Conservation (phyloP, 2,797 vertebrate genomes). For the Pantherophis vulpinus region DNA sequence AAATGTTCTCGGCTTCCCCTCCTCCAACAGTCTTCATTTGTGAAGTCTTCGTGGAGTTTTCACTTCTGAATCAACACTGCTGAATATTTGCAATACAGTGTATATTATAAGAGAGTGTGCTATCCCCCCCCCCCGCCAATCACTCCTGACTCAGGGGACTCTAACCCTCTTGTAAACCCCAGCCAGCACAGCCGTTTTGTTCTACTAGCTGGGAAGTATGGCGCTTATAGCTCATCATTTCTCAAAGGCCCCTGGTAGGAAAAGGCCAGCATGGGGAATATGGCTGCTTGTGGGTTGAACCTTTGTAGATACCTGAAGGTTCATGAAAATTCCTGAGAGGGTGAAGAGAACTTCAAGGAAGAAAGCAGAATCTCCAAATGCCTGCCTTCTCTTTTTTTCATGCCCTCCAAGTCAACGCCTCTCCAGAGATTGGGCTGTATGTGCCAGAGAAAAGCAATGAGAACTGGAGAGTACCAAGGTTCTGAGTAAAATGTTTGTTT, state of each 20-base stretch:
- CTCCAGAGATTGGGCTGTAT: not conserved
- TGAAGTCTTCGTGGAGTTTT: not conserved
- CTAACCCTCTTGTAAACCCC: not conserved
- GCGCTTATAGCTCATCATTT: not conserved
- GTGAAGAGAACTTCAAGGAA: not conserved
- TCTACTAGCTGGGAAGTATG: not conserved
- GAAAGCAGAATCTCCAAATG: not conserved
- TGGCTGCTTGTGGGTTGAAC: not conserved
- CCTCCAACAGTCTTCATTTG: not conserved
- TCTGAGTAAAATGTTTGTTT: not conserved
- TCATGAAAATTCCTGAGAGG: not conserved
- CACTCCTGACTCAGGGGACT: not conserved
- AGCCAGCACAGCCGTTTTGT: not conserved
- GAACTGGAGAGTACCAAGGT: not conserved
- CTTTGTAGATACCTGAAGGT: not conserved
- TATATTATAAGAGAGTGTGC: not conserved
- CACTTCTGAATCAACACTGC: not conserved
- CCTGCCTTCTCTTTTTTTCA: not conserved
- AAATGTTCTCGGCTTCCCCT: not conserved
- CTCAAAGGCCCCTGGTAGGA: not conserved
- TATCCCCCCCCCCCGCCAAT: not conserved
- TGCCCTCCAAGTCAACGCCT: not conserved
- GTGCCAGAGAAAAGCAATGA: not conserved
- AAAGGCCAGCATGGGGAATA: not conserved
- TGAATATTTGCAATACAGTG: not conserved